A percentile compares a stretch with the other conserved stretches of the same genome.
Evolutionary conservation across 1,140 invertebrate genomes (phyloP).

Genomic region (Ooceraea biroi): DNA sequence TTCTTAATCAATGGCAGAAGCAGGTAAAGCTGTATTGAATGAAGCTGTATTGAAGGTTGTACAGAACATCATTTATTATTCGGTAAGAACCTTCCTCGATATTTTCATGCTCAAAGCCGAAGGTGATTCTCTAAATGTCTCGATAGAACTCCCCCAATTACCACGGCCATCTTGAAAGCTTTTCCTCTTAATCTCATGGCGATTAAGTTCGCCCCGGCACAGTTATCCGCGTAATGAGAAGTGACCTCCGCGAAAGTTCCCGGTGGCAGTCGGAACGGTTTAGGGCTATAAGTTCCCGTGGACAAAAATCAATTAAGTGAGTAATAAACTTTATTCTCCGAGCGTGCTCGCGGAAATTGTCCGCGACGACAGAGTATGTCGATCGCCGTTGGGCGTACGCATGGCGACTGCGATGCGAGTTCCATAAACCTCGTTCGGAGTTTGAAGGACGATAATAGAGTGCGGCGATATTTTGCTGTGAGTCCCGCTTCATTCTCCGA

Average conservation of each 20-base stretch:
- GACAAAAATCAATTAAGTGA: constrained; percentile 16
- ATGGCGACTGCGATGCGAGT: neutral
- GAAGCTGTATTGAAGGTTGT: neutral
- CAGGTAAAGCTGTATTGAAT: neutral
- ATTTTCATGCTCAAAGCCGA: constrained; percentile 25
- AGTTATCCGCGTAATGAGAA: constrained; percentile 25
- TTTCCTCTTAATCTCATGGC: constrained; percentile 41
- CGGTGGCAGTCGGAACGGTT: neutral
- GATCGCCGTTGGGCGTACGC: neutral
- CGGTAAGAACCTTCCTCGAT: neutral
- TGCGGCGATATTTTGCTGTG: neutral
- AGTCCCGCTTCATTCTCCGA: constrained; percentile 28
- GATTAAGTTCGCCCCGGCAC: constrained; percentile 28
- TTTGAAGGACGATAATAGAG: constrained; percentile 38
- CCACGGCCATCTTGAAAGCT: constrained; percentile 11
- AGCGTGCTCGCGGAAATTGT: neutral
- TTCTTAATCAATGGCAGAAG: constrained; percentile 24
- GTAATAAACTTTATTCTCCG: constrained; percentile 23
- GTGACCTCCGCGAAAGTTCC: constrained; percentile 37
- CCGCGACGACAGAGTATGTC: neutral
- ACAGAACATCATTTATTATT: constrained; percentile 29
- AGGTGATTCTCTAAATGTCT: constrained; percentile 2
- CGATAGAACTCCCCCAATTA: constrained; percentile 32
- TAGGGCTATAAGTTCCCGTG: no score
- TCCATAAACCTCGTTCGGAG: constrained; percentile 29